Percentiles rank a stretch among this genome's conserved stretches.
Conservation (phyloP, 92 coral and sea anemone genomes). For the Porites rus region DNA sequence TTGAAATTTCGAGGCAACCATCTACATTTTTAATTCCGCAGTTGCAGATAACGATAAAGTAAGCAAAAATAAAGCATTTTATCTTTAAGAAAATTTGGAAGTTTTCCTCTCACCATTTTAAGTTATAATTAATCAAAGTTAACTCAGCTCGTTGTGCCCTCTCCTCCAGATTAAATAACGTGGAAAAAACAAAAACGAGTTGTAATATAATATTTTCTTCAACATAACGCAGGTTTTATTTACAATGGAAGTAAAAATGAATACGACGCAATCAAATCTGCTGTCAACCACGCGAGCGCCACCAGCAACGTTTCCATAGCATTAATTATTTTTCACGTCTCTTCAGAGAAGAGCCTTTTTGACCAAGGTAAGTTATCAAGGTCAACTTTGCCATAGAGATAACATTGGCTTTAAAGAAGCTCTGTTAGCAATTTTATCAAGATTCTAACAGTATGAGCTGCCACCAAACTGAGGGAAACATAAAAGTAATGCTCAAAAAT, state of each 20-base stretch:
- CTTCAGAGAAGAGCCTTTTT: not conserved
- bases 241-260: not conserved
- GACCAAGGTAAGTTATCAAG: slow-evolving; percentile 1
- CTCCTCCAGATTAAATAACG: too few relatives aligned
- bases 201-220: not conserved
- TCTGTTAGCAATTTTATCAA: not conserved
- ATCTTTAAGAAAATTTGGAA: too few relatives aligned
- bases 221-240: slow-evolving; percentile 2
- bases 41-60: too few relatives aligned
- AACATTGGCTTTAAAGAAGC: not conserved
- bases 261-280: slow-evolving; percentile 3
- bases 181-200: too few relatives aligned
- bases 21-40: too few relatives aligned
- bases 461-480: too few relatives aligned
- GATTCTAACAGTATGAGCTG: not conserved
- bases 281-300: not conserved
- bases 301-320: slow-evolving; percentile 1
- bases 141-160: too few relatives aligned
- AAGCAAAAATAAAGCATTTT: too few relatives aligned
- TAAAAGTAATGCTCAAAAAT: too few relatives aligned
- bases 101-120: too few relatives aligned
- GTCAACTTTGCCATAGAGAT: not conserved
- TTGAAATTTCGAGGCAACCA: too few relatives aligned
- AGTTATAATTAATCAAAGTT: too few relatives aligned
- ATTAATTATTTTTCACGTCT: slow-evolving; percentile 1